A percentile compares a stretch with the other conserved stretches of the same genome.
Conservation (phyloP, 2,113 vertebrate species). For the Pica pica region DNA sequence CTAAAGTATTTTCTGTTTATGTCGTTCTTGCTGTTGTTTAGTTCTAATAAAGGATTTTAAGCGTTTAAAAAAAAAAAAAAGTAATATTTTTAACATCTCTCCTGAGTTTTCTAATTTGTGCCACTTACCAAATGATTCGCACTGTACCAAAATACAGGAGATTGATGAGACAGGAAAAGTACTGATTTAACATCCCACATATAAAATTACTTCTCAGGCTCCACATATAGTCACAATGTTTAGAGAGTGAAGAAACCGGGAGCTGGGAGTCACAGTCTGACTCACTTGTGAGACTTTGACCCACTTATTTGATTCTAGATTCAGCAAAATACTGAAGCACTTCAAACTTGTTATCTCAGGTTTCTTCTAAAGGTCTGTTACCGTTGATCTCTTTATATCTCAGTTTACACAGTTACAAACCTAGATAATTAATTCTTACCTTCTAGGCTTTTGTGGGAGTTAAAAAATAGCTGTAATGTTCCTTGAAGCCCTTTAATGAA, state of each 20-base stretch:
- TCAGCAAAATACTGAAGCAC: conserved; percentile 56
- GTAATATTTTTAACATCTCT: conserved; percentile 19
- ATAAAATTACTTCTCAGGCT: conserved; percentile 50
- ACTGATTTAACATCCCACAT: conserved; percentile 48
- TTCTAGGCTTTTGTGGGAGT: conserved; percentile 43
- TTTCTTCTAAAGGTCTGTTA: conserved; percentile 60
- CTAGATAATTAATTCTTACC: conserved; percentile 49
- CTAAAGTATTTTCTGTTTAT: background rate
- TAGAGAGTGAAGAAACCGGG: conserved; percentile 13
- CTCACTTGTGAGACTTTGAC: conserved; percentile 61
- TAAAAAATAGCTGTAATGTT: conserved; percentile 37
- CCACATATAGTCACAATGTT: conserved; percentile 52
- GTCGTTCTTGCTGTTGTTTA: background rate
- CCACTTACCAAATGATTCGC: conserved; percentile 31
- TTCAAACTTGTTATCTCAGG: conserved; percentile 50
- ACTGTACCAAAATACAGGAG: conserved; percentile 46
- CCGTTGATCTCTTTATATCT: conserved; percentile 46
- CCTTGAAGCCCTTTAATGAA: conserved; percentile 11
- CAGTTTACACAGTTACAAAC: conserved; percentile 44
- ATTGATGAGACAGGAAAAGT: conserved; percentile 55
- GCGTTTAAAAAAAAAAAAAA: background rate
- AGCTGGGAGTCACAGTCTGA: conserved; percentile 31
- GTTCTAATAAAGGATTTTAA: background rate
- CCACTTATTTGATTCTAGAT: conserved; percentile 54
- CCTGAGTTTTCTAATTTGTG: conserved; percentile 27